Evolutionary conservation across 2,113 vertebrate species (phyloP).

Genomic region (Chaetorhynchus papuensis): DNA sequence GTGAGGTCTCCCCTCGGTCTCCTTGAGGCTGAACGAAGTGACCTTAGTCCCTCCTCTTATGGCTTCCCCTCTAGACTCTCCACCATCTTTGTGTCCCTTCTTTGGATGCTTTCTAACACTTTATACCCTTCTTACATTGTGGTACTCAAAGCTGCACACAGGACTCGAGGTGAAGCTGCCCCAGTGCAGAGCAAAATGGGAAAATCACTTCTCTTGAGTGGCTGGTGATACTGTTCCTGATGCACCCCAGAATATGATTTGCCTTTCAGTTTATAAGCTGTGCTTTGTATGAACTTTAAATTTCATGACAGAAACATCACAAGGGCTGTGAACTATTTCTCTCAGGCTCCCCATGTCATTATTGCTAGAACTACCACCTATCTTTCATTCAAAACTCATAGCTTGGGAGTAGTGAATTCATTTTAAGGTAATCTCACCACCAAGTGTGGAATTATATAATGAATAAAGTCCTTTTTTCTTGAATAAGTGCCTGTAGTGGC

Average conservation of each 20-base stretch:
- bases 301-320: not conserved
- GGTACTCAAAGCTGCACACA: not conserved
- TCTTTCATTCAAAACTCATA: not conserved
- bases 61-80: not conserved
- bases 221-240: not conserved
- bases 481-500: not conserved
- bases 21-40: not conserved
- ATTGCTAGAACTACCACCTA: not conserved
- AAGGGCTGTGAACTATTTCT: not conserved
- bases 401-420: not conserved
- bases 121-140: not conserved
- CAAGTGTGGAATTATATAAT: not conserved
- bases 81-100: not conserved
- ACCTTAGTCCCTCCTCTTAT: not conserved
- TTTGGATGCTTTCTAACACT: too few relatives aligned
- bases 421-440: not conserved
- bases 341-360: not conserved
- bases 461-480: not conserved
- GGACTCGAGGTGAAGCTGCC: rapidly evolving
- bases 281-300: not conserved
- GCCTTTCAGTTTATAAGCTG: not conserved
- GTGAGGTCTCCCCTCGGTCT: not conserved
- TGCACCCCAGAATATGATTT: not conserved
- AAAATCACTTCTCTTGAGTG: not conserved
- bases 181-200: not conserved